Conservation (phyloP, 2,888 invertebrate genomes). For the Amphipoea lucens region DNA sequence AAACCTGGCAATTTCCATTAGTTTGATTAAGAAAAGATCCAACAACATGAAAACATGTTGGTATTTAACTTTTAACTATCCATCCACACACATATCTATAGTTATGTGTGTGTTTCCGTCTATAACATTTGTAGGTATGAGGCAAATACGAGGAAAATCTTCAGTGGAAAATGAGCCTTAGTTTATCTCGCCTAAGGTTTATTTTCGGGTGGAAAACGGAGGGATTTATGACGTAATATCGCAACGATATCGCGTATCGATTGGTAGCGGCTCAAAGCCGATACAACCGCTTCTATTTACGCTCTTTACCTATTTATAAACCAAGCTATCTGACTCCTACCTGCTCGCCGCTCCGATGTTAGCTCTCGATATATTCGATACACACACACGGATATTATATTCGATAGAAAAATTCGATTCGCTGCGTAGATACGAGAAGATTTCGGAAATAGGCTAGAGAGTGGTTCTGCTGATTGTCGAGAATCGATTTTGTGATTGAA, state of each 20-base stretch:
- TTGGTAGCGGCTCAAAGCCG: conserved; percentile 86
- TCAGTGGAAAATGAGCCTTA: conserved; percentile 64
- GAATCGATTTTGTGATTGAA: conserved; percentile 41
- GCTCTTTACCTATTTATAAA: conserved; percentile 90
- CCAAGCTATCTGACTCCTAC: conserved; percentile 84
- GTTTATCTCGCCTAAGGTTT: conserved; percentile 39
- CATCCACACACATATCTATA: conserved; percentile 75
- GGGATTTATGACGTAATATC: conserved; percentile 71
- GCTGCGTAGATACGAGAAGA: conserved; percentile 53
- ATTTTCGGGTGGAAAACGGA: conserved; percentile 62
- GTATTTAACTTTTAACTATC: conserved; percentile 88
- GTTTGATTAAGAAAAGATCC: conserved; percentile 86
- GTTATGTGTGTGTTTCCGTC: conserved; percentile 76
- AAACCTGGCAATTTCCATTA: conserved; percentile 83
- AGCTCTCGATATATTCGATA: conserved; percentile 66
- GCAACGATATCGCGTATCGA: conserved; percentile 81
- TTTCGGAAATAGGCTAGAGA: conserved; percentile 60
- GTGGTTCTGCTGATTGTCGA: conserved; percentile 25
- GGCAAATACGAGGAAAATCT: conserved; percentile 68
- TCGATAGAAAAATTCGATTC: conserved; percentile 60
- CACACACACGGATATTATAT: conserved; percentile 64
- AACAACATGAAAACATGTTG: conserved; percentile 79
- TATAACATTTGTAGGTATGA: conserved; percentile 69
- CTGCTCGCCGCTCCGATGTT: conserved; percentile 77
- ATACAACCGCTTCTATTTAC: conserved; percentile 89